phyloP scores from a whole-genome alignment of 2,113 vertebrate species.

The Corapipo altera region DNA sequence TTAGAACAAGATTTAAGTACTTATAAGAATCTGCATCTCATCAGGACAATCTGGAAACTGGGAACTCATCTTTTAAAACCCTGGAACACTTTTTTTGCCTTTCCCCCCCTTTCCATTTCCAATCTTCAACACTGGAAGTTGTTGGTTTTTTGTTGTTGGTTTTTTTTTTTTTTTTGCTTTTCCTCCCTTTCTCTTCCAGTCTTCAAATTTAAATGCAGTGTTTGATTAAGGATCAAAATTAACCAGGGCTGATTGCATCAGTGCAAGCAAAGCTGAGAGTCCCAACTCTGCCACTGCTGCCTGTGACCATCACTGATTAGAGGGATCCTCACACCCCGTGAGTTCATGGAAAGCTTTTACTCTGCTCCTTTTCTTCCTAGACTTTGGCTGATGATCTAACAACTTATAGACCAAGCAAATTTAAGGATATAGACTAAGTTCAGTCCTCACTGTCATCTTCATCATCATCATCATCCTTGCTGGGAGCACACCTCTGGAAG shows the following conservation, averaged over 20 bases:
- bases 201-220: not conserved
- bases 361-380: not conserved
- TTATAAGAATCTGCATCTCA: not conserved
- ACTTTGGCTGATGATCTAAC: not conserved
- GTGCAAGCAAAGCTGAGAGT: not conserved
- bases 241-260: not conserved
- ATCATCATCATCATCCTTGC: conserved; percentile 92
- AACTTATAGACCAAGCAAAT: not conserved
- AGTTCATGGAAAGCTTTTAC: not conserved
- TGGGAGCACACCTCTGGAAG: conserved; percentile 93
- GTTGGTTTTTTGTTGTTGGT: no score
- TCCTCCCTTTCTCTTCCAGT: not conserved
- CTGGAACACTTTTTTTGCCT: not conserved
- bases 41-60: not conserved
- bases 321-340: not conserved
- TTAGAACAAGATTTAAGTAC: not conserved
- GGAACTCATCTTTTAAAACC: not conserved
- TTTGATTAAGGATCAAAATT: not conserved
- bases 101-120: not conserved
- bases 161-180: not conserved
- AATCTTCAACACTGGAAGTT: not conserved
- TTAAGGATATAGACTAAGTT: not conserved
- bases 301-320: not conserved
- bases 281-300: not conserved
- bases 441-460: conserved; percentile 81